A percentile compares a stretch with the other conserved stretches of the same genome.
Evolutionary conservation across 2,797 vertebrate genomes (phyloP).

Genomic region (Tragopan temminckii): DNA sequence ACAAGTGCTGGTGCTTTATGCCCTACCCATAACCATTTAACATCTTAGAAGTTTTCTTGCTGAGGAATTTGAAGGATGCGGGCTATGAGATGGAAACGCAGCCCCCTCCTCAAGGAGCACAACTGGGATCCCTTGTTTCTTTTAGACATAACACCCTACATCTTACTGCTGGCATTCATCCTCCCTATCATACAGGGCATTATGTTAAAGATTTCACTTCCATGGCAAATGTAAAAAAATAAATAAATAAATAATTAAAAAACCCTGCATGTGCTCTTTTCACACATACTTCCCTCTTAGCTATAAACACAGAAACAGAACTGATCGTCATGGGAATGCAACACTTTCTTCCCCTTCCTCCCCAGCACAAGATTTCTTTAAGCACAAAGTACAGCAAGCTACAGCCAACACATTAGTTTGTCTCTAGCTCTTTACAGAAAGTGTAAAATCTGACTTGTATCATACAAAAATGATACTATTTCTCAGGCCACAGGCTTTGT

Average conservation of each 20-base stretch:
- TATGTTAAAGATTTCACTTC: background rate
- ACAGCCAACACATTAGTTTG: background rate
- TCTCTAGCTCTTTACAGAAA: background rate
- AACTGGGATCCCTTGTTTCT: constrained; percentile 35
- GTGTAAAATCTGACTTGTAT: background rate
- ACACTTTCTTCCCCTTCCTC: background rate
- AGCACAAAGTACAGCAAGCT: background rate
- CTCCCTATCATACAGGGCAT: background rate
- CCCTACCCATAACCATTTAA: constrained; percentile 53
- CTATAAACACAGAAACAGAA: background rate
- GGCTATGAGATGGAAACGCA: constrained; percentile 64
- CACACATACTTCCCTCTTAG: background rate
- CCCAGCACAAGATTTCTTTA: background rate
- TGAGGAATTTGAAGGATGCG: constrained; percentile 66
- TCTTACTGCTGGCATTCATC: background rate
- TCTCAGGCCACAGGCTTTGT: background rate
- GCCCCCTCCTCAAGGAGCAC: constrained; percentile 35
- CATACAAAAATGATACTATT: background rate
- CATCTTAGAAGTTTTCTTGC: constrained; percentile 59
- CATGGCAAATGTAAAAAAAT: background rate
- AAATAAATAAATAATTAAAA: background rate
- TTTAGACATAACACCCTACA: constrained; percentile 46
- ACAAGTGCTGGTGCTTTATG: constrained; percentile 22
- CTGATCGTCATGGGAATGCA: background rate
- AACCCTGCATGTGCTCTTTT: background rate